Base-by-base conservation (phyloP, 2,113 vertebrate species). In the Saccopteryx leptura region DNA sequence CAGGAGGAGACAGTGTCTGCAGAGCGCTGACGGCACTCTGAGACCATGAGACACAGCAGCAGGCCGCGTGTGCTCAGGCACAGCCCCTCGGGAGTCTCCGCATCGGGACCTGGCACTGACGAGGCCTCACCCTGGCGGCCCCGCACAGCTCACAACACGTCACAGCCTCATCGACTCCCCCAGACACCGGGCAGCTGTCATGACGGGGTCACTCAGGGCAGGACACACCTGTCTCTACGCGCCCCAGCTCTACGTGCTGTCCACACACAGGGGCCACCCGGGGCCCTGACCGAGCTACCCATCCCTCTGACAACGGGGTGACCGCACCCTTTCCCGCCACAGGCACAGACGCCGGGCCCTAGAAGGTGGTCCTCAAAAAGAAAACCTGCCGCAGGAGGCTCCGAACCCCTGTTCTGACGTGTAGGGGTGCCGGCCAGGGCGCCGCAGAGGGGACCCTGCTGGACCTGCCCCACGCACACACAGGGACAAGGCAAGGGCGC, bases 331-430 rank as follows among this genome's bases (percentile, higher is more conserved):
- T 21, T 18, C 10, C 1, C 21, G 52, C 66, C 13, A 1, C 7
- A 2, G 23, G 24, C 39, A 1, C 28, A 50, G 28, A 24, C 1
- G 2, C 4, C 14, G 4, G 14, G 89, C 2, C 1, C 52, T 0
- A 24, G n/a, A 23, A 19, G 9, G 66, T 0, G 21, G 39, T 46
- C 56, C 24, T 21, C 7, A 7, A 7, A 3, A 31, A n/a, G 2
- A 39, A 31, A 7, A 10, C 9, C 89, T 15, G 6, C 2, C 0
- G 7, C 31, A 0, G 1, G 39, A 33, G 18, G 10, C 18, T 4
- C 17, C 4, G 4, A 18, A 15, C 31, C 14, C 9, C 1, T 9
- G 88, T 2, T 9, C 1, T 0, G 13, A 4, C 0, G 2, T 8
- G 0, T 0, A 8, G 14, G 18, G 2, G 65, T 0, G 19, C 26